Evolutionary conservation across 2,797 vertebrate genomes (phyloP), one percentile per base, ranked within the genome.

Genomic region (Pipistrellus nathusii): DNA sequence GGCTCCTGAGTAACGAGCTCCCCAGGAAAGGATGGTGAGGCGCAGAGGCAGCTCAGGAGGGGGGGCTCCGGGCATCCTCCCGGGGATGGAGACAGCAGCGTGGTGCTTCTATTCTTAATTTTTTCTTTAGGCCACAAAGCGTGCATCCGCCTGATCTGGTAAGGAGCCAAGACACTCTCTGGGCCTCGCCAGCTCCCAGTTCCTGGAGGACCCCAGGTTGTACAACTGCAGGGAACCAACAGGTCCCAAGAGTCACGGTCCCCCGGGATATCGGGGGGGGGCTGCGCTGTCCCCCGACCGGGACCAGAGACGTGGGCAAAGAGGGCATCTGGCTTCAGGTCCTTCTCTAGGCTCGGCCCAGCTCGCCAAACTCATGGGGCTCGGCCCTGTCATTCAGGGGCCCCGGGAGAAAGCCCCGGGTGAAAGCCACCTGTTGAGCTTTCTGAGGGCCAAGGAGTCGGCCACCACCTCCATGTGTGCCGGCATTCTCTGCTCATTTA

Each of bases 401-500:
- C 53, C 62, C 38, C 0, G 1, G 38, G 38, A 1, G 38, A 38
- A 38, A 38, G 38, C 38, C 5, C 38, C 38, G 38, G 5, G 38
- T 5, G 38, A 41, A 41, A 41, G 77, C 55, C 73, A 15, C 62
- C 75, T 77, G 77, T 30, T 30, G 75, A 73, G 55, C n/a, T 25
- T 75, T 77, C 88, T 71, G 41, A 46, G 80, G 80, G 76, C 83
- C 9, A 9, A 90, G 69, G 48, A 30, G 35, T n/a, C 38, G 8
- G 1, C 48, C n/a, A 18, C 32, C 1, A 3, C 78, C 80, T 78
- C 73, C 2, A 0, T 41, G 69, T 11, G 41, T 3, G 5, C 78
- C 5, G 35, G 62, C 53, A 55, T 80, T 72, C 57, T 64, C 69
- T 59, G 46, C 62, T 85, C 92, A 41, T 77, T 96, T 78, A 80